Evolutionary conservation across 2,888 invertebrate species (phyloP), one percentile per base, ranked within the genome.

Genomic region (Leptopterna dolabrata): DNA sequence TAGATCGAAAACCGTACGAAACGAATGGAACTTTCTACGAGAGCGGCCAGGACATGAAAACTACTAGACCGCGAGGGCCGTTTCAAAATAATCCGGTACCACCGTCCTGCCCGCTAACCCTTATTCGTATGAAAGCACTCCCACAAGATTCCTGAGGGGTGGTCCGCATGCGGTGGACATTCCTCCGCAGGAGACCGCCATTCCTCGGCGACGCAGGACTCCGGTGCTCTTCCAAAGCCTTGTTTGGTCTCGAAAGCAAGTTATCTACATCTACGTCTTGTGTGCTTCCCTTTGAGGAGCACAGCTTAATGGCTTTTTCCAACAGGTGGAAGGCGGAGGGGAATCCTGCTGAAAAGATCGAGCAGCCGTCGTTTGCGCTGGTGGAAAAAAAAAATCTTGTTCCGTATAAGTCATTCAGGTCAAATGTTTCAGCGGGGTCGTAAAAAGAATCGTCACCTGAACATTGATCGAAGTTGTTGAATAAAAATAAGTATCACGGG

Each of bases 61-160:
- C 55, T 55, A 47, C 19, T n/a, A 11, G 63, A 24, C 47, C 16
- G 47, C 24, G 11, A 63, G 63, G 24, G 24, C 63, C 24, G 63
- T 63, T 63, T 63, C 63, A 63, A 63, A 63, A 63, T 63, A 19
- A 11, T 13, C 63, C 13, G 63, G 63, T 63, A 63, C 63, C 24
- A n/a, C 63, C 63, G 19, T 4, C 63, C 19, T 11, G 63, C 13
- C 41, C 3, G 73, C 36, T 16, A 0, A 16, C 73, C 73, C 73
- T 73, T 73, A 73, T 73, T 73, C 73, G 73, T n/a, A 1, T n/a
- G 73, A 16, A 73, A 73, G 73, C 73, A 73, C 73, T 73, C 73
- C 73, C 73, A 73, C 73, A 73, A 73, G 73, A 73, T 73, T 73
- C 73, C 73, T 73, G 73, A 63, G 63, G 63, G 63, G 73, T 73